Percentiles rank a stretch among this genome's conserved stretches.
Conservation (phyloP, 2,113 vertebrate species). For the Sebastes schlegelii region DNA sequence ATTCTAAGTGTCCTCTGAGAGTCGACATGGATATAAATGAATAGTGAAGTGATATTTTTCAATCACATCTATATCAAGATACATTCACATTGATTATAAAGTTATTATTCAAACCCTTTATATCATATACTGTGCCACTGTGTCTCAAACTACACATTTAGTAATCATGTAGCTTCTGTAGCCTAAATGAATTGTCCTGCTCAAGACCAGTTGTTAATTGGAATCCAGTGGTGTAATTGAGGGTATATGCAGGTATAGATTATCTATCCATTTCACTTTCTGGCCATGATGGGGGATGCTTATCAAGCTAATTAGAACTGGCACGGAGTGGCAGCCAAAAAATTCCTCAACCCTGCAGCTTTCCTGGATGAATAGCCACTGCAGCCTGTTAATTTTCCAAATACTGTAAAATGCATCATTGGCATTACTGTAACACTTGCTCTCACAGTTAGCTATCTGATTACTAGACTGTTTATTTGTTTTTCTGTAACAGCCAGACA, state of each 20-base stretch:
- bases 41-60: not conserved
- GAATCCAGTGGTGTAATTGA: conserved; percentile 60
- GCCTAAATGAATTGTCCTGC: conserved; percentile 17
- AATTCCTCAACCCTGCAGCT: conserved; percentile 27
- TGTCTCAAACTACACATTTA: not conserved
- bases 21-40: not conserved
- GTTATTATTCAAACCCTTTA: not conserved
- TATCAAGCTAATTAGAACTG: conserved; percentile 50
- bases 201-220: conserved; percentile 52
- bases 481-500: not conserved
- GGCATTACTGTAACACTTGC: not conserved
- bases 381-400: conserved; percentile 9
- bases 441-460: conserved; percentile 27
- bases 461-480: not conserved
- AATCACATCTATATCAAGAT: conserved; percentile 2
- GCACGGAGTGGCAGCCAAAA: conserved; percentile 35
- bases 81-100: not conserved
- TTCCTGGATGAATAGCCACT: conserved; percentile 18
- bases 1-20: conserved; percentile 10
- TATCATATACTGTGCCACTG: not conserved
- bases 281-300: conserved; percentile 46
- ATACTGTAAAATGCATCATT: conserved; percentile 39
- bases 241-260: conserved; percentile 61
- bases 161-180: not conserved
- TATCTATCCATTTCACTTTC: conserved; percentile 56